Evolutionary conservation across 92 coral and sea anemone genomes (phyloP), one percentile per base, ranked within the genome.

Genomic region (Phymanthus crucifer): DNA sequence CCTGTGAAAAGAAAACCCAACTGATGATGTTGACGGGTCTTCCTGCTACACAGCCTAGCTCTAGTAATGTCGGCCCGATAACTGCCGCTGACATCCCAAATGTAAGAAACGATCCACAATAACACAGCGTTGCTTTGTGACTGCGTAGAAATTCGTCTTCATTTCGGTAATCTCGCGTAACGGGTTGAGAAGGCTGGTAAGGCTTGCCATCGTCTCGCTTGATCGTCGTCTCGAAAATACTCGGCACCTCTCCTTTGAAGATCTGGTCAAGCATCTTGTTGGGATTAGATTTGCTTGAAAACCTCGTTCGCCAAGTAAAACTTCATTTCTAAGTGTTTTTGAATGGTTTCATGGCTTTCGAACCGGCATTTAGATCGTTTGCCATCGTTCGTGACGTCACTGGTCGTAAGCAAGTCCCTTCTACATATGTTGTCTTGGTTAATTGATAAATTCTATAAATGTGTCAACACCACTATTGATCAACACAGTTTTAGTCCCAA

Each of bases 51-150:
- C 99, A 96, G 19, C 99, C 99, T 1, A 96, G 86, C 67, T 96
- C 99, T 69, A 96, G 78, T n/a, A 96, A 72, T 0, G 99, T 96
- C 31, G 99, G 99, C 16, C 99, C 99, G 14, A 96, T 96, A 6
- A 96, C 87, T 1, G 99, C 92, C 7, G 97, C 96, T 3, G 98
- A 91, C 96, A 95, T 96, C 21, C 99, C 99, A 78, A 96, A 91
- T 17, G 96, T 96, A 76, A 94, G 83, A 58, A 96, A 96, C 3
- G 99, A 88, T 2, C 98, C 99, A 64, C 99, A 96, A 72, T 93
- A 93, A 31, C 99, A 96, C 46, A 93, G 38, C 0, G 99, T 93
- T 12, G 98, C 99, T 48, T 78, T 80, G 65, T 83, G 74, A 36
- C 96, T 90, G 32, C 84, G 85, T 19, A 96, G 83, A 50, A 96